Percentiles rank a stretch among this genome's conserved stretches.
phyloP scores from a whole-genome alignment of 2,888 invertebrate species.

The Drosophila merina region DNA sequence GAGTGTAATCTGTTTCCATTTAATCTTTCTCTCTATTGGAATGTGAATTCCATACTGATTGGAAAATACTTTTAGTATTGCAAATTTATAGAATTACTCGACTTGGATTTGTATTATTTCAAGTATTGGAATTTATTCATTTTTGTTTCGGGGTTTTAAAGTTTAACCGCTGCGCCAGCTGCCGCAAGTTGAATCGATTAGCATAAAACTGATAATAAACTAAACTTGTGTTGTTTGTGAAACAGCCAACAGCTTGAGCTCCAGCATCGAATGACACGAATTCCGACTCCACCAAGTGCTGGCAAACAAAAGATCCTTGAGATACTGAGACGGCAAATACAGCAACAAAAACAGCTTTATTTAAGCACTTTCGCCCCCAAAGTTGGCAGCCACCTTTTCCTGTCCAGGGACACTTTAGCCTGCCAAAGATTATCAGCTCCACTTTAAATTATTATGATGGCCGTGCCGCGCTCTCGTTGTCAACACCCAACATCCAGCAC shows the following conservation, averaged over 20 bases:
- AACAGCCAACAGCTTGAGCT: slow-evolving; percentile 28
- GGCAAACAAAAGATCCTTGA: slow-evolving; percentile 24
- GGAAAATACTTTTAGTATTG: too few species aligned
- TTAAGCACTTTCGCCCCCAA: slow-evolving; percentile 32
- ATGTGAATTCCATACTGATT: neutral
- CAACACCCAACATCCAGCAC: slow-evolving; percentile 1
- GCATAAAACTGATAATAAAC: slow-evolving; percentile 44
- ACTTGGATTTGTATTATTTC: neutral
- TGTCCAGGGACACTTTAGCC: slow-evolving; percentile 49
- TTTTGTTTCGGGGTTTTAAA: slow-evolving; percentile 5
- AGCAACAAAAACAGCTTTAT: slow-evolving; percentile 35
- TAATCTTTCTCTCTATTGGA: neutral
- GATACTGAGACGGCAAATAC: neutral
- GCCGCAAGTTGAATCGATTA: slow-evolving; percentile 30
- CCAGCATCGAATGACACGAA: slow-evolving; percentile 9
- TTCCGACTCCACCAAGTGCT: slow-evolving; percentile 6
- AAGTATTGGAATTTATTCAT: neutral
- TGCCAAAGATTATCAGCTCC: slow-evolving; percentile 61
- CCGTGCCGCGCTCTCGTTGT: slow-evolving; percentile 26
- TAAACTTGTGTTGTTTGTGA: slow-evolving; percentile 20
- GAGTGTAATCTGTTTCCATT: neutral
- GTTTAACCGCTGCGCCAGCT: slow-evolving; percentile 7
- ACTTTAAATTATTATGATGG: slow-evolving; percentile 62
- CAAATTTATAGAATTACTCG: neutral
- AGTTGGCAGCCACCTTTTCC: slow-evolving; percentile 29